Base-by-base conservation (phyloP, 2,888 invertebrate species). In the Drosophila stalkeri region DNA sequence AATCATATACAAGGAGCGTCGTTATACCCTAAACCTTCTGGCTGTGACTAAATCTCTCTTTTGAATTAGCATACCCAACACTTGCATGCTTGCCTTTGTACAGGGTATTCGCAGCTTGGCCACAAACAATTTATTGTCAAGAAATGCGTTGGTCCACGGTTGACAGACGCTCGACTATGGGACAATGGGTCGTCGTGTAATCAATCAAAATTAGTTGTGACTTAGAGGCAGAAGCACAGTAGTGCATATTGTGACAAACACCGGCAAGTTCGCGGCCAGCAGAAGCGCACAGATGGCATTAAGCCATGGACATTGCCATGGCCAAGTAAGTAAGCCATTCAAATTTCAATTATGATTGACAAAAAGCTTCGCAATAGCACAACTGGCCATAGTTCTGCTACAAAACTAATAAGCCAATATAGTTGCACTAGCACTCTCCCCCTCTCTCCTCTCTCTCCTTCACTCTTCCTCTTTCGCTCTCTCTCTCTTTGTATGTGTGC, bases 141-240 rank as follows among this genome's bases (percentile, higher is more conserved):
- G 43, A 61, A 69, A 69, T 51, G 57, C 56, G 67, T 60, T 57
- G 55, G 51, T 59, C 49, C 61, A 23, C 41, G 63, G 77, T 59
- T 76, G 76, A 77, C 70, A 72, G 68, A 55, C 55, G 35, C 49
- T 33, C 37, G 54, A 33, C 54, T 35, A 16, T 37, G 54, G 54
- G 66, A 64, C 65, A 76, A 73, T 70, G 65, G 41, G 31, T 35
- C 27, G 27, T 64, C 64, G 56, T 64, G 78, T 80, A 90, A 91
- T 91, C 91, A 91, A 91, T 91, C 91, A 91, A 91, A 91, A 91
- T 91, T 91, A 89, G 91, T 89, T 91, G 89, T 91, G 86, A 89
- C 87, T 91, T 91, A 90, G 72, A 64, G 60, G 27, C 56, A 14
- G 55, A 39, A 56, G 41, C 80, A 74, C 71, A 65, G 80, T 82